phyloP scores from a whole-genome alignment of 64 coral and sea anemone species.

The Pachyseris speciosa region DNA sequence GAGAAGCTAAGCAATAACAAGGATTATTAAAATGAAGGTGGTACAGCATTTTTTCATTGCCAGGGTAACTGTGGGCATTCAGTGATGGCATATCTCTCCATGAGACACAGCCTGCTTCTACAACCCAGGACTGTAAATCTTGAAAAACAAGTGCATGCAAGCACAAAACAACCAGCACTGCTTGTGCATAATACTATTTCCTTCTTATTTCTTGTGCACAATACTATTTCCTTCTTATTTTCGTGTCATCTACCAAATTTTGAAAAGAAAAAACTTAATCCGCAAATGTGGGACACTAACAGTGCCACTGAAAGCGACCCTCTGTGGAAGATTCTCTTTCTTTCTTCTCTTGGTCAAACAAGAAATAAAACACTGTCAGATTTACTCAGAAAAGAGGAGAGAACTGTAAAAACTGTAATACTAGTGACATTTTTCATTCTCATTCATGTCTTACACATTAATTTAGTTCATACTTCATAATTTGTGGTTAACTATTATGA shows the following conservation, averaged over 20 bases:
- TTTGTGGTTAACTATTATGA: conserved; percentile 39
- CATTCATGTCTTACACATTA: no score
- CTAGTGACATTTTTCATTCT: no score
- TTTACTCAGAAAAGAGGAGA: background rate
- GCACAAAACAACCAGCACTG: background rate
- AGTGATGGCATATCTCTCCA: no score
- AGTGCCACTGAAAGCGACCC: background rate
- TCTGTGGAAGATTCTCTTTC: conserved; percentile 32
- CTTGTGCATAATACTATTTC: conserved; percentile 11
- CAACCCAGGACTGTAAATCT: background rate
- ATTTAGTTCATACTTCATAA: no score
- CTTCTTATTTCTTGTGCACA: no score
- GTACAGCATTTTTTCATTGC: background rate
- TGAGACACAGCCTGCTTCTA: no score
- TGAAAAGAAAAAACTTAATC: conserved; percentile 41
- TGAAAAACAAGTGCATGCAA: background rate
- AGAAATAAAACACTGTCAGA: conserved; percentile 28
- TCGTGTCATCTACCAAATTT: conserved; percentile 57
- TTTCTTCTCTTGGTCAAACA: conserved; percentile 40
- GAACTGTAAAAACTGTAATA: no score
- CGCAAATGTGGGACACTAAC: conserved; percentile 62
- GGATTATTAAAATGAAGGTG: no score
- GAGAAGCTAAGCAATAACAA: no score
- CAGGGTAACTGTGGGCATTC: no score
- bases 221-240: conserved; percentile 25